Evolutionary conservation across 2,797 vertebrate species (phyloP).

Genomic region (Rhabdomys pumilio): DNA sequence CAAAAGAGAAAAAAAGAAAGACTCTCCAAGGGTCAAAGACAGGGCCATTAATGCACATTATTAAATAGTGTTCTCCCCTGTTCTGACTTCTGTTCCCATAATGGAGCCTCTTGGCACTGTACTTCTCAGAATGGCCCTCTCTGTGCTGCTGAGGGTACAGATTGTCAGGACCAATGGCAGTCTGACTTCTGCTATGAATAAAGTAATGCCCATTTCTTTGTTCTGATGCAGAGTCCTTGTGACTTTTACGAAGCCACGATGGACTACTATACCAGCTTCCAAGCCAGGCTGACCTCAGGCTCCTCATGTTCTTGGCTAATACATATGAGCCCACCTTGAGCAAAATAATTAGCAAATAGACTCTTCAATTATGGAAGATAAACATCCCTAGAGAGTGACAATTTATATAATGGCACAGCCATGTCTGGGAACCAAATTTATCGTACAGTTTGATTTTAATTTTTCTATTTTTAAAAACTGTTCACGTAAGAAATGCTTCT

Average conservation of each 20-base stretch:
- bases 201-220: neutral
- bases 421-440: neutral
- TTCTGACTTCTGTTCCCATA: neutral
- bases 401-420: conserved; percentile 25
- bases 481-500: conserved; percentile 47
- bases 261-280: neutral
- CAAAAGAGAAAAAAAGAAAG: neutral
- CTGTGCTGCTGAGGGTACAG: neutral
- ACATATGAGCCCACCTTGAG: neutral
- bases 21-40: neutral
- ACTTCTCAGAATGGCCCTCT: neutral
- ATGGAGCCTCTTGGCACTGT: neutral
- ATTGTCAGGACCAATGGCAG: neutral
- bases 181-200: neutral
- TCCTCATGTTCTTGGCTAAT: neutral
- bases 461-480: conserved; percentile 61
- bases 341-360: conserved; percentile 14
- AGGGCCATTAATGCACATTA: neutral
- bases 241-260: neutral
- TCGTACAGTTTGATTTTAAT: conserved; percentile 57
- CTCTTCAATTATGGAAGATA: neutral
- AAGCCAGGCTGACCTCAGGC: neutral
- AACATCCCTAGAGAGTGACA: neutral
- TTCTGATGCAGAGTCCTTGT: neutral
- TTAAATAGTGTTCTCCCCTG: neutral